Conservation (phyloP, 2,888 invertebrate species). For the Caenorhabditis sulstoni region DNA sequence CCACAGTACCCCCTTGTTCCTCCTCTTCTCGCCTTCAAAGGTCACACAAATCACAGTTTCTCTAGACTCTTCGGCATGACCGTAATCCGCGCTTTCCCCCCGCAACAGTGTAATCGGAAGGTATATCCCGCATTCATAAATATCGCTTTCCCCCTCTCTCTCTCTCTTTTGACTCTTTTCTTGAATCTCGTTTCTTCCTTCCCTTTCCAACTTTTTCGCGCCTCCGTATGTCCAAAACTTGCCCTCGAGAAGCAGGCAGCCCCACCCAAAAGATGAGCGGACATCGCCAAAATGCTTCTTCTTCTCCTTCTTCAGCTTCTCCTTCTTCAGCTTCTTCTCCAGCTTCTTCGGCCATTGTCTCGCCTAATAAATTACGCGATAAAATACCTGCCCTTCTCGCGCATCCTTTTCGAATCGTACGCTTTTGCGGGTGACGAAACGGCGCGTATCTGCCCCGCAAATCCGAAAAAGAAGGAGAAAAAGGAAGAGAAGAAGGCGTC, state of each 20-base stretch:
- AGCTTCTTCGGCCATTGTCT: conserved; percentile 30
- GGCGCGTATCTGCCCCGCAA: conserved; percentile 12
- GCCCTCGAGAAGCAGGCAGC: not conserved
- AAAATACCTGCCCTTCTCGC: conserved; percentile 45
- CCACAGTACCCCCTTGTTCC: too few species aligned
- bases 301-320: not conserved
- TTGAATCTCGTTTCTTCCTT: conserved; percentile 7
- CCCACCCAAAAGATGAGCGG: conserved; percentile 16
- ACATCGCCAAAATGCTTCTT: too few species aligned
- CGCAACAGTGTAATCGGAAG: conserved; percentile 10
- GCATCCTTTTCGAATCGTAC: not conserved
- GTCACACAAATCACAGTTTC: conserved; percentile 23
- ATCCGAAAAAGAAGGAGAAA: conserved; percentile 12
- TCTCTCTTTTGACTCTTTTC: not conserved
- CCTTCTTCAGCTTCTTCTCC: not conserved
- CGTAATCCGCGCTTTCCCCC: conserved; percentile 21
- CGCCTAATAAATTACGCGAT: conserved; percentile 53
- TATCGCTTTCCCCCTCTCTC: not conserved
- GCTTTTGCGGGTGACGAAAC: conserved; percentile 16
- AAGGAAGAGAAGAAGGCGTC: not conserved
- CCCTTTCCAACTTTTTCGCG: not conserved
- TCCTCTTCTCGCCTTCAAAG: not conserved
- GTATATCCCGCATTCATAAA: not conserved
- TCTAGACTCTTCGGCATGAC: too few species aligned
- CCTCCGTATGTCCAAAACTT: too few species aligned